A percentile compares a stretch with the other conserved stretches of the same genome.
Conservation (phyloP, 2,888 invertebrate genomes). For the Phyllotreta cruciferae region DNA sequence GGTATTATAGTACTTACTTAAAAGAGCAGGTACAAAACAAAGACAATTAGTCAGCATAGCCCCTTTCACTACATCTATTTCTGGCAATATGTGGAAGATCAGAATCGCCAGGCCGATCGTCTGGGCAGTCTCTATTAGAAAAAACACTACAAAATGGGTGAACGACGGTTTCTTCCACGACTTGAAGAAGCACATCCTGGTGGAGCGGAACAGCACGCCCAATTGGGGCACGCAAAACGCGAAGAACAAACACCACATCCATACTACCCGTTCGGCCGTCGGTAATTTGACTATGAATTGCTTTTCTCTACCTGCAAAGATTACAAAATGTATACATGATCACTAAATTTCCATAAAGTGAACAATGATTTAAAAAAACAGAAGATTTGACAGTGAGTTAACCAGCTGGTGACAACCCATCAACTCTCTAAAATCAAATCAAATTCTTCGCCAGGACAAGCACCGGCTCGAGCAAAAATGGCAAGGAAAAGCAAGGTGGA, state of each 20-base stretch:
- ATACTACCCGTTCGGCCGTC: conserved; percentile 85
- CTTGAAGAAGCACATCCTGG: conserved; percentile 90
- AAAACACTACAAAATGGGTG: conserved; percentile 71
- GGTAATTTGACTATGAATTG: conserved; percentile 83
- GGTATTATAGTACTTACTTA: conserved; percentile 60
- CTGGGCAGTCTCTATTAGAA: conserved; percentile 87
- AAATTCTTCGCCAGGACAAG: too few species aligned
- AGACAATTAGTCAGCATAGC: conserved; percentile 96
- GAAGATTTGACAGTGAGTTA: too few species aligned
- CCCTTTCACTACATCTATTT: conserved; percentile 92
- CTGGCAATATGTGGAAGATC: conserved; percentile 88
- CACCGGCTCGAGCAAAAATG: too few species aligned
- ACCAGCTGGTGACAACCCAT: too few species aligned
- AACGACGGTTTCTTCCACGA: conserved; percentile 78
- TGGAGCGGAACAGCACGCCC: conserved; percentile 82
- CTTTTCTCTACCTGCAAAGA: conserved; percentile 79
- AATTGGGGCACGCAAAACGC: conserved; percentile 89
- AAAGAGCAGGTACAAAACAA: conserved; percentile 85
- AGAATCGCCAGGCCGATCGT: conserved; percentile 86
- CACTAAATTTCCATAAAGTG: not conserved
- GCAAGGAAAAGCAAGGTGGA: too few species aligned
- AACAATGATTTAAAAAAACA: too few species aligned
- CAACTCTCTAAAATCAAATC: too few species aligned
- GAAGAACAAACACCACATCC: conserved; percentile 92
- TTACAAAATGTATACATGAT: not conserved